These are phyloP conservation scores for Mallotus villosus DNA, from an alignment of 2,797 vertebrate species.

Conservation along the genomic window DNA sequence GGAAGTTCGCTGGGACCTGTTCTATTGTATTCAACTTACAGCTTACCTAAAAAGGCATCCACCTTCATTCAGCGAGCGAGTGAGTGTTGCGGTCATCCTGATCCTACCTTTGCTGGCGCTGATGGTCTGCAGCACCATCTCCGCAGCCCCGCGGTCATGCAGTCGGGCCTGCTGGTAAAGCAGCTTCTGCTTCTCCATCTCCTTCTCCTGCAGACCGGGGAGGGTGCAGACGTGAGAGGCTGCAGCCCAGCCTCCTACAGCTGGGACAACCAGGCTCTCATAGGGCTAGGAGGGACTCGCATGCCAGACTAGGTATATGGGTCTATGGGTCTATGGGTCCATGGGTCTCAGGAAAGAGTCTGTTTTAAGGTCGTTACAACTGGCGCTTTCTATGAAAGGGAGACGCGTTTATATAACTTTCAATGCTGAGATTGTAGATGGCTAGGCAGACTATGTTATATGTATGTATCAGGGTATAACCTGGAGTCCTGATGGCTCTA, in stretches of 20 bases:
- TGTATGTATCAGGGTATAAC: neutral
- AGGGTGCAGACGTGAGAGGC: neutral
- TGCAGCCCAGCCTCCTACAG: neutral
- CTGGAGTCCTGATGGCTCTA: neutral
- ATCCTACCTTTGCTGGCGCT: constrained; percentile 92
- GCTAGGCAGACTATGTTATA: neutral
- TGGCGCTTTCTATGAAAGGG: neutral
- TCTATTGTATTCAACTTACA: no score
- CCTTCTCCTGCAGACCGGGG: constrained; percentile 82
- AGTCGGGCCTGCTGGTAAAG: constrained; percentile 94
- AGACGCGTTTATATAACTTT: no score
- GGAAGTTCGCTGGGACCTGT: no score
- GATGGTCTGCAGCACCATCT: constrained; percentile 96
- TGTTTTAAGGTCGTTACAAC: neutral
- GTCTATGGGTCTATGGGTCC: neutral
- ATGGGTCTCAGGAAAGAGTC: neutral
- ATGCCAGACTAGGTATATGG: neutral
- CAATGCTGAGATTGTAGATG: neutral
- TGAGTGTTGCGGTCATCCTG: neutral
- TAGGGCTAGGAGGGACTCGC: neutral
- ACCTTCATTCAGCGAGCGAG: no score
- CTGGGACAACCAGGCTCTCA: neutral
- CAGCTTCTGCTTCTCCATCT: constrained; percentile 98
- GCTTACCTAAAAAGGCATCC: no score
- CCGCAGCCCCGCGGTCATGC: constrained; percentile 90